Percentiles rank a stretch among this genome's conserved stretches.
Conservation (phyloP, 2,113 vertebrate species). For the Dasyprocta punctata region DNA sequence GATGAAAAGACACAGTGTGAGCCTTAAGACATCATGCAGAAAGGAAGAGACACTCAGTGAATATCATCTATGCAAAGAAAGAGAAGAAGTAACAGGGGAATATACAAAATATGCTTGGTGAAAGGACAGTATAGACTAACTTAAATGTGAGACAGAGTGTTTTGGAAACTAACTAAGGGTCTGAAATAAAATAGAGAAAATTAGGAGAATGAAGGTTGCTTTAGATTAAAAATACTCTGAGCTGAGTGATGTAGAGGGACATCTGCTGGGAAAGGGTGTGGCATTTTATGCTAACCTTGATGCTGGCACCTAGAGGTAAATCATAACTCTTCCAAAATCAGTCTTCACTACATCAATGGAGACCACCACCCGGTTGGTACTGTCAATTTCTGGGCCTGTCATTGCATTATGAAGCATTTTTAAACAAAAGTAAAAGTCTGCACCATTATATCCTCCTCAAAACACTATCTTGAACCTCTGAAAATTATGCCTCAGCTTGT, state of each 20-base stretch:
- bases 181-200: slow-evolving; percentile 6
- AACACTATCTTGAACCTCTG: background rate
- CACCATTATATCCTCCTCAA: background rate
- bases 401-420: background rate
- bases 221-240: background rate
- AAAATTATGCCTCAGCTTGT: slow-evolving; percentile 60
- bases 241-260: background rate
- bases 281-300: background rate
- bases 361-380: background rate
- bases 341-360: background rate
- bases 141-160: background rate
- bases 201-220: background rate
- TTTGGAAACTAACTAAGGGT: background rate
- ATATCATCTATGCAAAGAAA: background rate
- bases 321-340: background rate
- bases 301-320: background rate
- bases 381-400: slow-evolving; percentile 30
- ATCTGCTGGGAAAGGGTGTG: fast-evolving
- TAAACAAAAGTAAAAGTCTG: background rate
- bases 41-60: background rate
- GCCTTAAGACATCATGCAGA: background rate
- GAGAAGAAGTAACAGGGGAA: background rate
- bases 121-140: background rate
- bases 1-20: background rate
- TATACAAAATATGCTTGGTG: background rate